Conservation (phyloP, 2,113 vertebrate genomes). For the Forbesichthys papilliferus region DNA sequence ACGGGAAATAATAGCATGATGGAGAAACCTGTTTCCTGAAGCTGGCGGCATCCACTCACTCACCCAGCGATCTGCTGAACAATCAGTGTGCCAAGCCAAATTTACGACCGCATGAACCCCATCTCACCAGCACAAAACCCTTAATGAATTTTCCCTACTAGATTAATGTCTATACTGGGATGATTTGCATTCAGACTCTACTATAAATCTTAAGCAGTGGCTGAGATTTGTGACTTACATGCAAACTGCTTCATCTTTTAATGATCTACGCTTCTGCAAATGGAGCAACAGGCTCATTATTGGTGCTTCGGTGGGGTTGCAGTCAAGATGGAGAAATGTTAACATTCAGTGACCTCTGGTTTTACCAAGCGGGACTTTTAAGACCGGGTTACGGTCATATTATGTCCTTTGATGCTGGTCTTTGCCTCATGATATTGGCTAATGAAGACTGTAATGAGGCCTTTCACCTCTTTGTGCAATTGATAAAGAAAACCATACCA, state of each 20-base stretch:
- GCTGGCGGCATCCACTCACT: conserved; percentile 56
- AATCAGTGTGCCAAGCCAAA: conserved; percentile 68
- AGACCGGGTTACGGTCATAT: conserved; percentile 27
- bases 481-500: conserved; percentile 32
- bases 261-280: conserved; percentile 16
- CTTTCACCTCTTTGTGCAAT: conserved; percentile 28
- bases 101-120: conserved; percentile 64
- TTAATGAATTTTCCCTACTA: conserved; percentile 68
- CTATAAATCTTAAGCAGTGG: conserved; percentile 63
- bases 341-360: conserved; percentile 31
- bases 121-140: conserved; percentile 46
- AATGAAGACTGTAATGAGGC: conserved; percentile 58
- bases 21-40: conserved; percentile 50
- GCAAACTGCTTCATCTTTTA: conserved; percentile 34
- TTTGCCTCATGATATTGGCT: conserved; percentile 30
- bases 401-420: conserved; percentile 45
- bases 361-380: conserved; percentile 31
- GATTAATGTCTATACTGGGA: conserved; percentile 66
- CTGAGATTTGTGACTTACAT: conserved; percentile 47
- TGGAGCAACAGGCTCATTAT: not conserved
- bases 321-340: conserved; percentile 21
- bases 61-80: conserved; percentile 66
- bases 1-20: conserved; percentile 50
- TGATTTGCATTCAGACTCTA: conserved; percentile 67
- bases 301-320: not conserved